phyloP scores from a whole-genome alignment of 2,888 invertebrate genomes.

The Drosophila recens region DNA sequence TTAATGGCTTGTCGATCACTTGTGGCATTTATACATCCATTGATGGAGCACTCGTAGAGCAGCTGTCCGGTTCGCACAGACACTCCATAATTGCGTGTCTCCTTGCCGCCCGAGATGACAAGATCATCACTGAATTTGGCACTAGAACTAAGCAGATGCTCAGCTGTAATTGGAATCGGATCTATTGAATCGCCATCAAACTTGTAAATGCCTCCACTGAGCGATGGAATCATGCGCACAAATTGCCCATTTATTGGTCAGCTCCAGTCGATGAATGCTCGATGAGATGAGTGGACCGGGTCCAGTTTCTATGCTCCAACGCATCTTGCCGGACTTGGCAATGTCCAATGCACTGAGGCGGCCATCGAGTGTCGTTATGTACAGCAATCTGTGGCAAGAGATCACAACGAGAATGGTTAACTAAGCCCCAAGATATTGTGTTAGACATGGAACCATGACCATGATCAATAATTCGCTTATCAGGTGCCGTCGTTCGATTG shows the following conservation, averaged over 20 bases:
- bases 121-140: conserved; percentile 94
- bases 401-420: conserved; percentile 5
- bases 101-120: conserved; percentile 95
- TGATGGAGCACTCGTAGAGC: conserved; percentile 91
- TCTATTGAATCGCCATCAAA: conserved; percentile 95
- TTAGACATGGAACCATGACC: conserved; percentile 43
- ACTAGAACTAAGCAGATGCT: conserved; percentile 94
- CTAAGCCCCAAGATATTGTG: neutral
- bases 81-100: conserved; percentile 94
- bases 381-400: conserved; percentile 87
- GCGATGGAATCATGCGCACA: conserved; percentile 95
- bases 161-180: conserved; percentile 94
- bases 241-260: conserved; percentile 94
- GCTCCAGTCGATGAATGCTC: conserved; percentile 94
- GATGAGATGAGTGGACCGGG: conserved; percentile 93
- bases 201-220: conserved; percentile 96
- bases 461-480: conserved; percentile 41
- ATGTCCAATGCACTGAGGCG: conserved; percentile 92
- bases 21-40: conserved; percentile 90
- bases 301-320: conserved; percentile 93
- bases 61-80: conserved; percentile 90
- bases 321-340: conserved; percentile 88
- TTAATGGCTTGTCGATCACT: conserved; percentile 82
- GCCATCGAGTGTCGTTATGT: conserved; percentile 97
- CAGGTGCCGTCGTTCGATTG: conserved; percentile 12